Percentiles rank a stretch among this genome's conserved stretches.
These are phyloP conservation scores for Drymonia ruficornis DNA, from an alignment of 2,888 invertebrate species.

Conservation along the genomic window DNA sequence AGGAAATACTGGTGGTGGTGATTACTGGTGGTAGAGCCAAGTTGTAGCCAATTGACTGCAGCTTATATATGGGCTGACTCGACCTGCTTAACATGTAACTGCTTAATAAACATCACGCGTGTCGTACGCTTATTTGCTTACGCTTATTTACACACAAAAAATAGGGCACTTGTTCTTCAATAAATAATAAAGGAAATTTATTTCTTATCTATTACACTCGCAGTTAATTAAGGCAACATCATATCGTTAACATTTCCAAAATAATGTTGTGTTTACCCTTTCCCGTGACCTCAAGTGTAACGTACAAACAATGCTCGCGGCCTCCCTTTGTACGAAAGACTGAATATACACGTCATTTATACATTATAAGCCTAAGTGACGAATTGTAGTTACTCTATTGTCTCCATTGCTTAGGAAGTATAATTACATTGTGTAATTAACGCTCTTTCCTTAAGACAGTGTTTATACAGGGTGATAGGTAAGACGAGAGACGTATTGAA, in stretches of 20 bases:
- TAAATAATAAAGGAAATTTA: neutral
- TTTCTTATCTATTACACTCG: neutral
- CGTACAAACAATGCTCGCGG: constrained; percentile 41
- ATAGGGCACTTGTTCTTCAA: neutral
- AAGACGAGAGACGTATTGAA: too few relatives aligned
- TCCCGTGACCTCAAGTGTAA: constrained; percentile 28
- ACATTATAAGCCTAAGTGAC: constrained; percentile 50
- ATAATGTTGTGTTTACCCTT: neutral
- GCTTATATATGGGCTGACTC: too few relatives aligned
- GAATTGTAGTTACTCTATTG: constrained; percentile 34
- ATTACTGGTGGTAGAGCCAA: too few relatives aligned
- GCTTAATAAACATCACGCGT: too few relatives aligned
- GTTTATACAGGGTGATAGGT: too few relatives aligned
- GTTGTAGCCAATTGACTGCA: too few relatives aligned
- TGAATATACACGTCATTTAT: constrained; percentile 48
- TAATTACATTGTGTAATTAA: constrained; percentile 9
- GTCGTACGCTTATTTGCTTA: too few relatives aligned
- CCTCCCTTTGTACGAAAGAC: constrained; percentile 41
- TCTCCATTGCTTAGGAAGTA: constrained; percentile 22
- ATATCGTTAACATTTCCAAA: neutral
- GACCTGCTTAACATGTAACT: too few relatives aligned
- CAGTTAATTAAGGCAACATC: neutral
- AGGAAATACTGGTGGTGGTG: too few relatives aligned
- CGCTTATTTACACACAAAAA: too few relatives aligned
- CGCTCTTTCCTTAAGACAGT: neutral